Evolutionary conservation across 1,140 invertebrate genomes (phyloP).

Genomic region (Lordiphosa mommai): DNA sequence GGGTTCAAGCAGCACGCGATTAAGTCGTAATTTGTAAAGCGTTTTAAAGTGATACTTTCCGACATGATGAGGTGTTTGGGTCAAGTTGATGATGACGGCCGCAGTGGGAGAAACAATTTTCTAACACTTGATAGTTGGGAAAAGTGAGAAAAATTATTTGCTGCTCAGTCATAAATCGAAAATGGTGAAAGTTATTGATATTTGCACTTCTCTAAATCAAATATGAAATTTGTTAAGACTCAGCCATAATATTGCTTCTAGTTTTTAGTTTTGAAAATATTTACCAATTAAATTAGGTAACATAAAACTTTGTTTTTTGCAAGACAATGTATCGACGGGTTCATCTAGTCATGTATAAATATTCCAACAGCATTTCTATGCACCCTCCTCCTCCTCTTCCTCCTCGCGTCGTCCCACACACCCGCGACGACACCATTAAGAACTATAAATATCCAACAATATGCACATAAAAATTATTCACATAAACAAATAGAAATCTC

Average conservation of each 20-base stretch:
- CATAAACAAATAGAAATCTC: constrained; percentile 69
- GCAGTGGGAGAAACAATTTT: constrained; percentile 30
- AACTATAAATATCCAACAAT: constrained; percentile 63
- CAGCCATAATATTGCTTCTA: too few relatives aligned
- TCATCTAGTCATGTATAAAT: not conserved
- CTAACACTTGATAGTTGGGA: constrained; percentile 9
- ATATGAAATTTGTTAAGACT: too few relatives aligned
- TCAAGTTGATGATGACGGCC: constrained; percentile 49
- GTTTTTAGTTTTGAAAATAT: too few relatives aligned
- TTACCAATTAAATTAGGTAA: too few relatives aligned
- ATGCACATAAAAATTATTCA: constrained; percentile 57
- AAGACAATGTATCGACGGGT: too few relatives aligned
- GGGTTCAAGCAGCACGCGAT: constrained; percentile 64
- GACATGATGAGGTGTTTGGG: constrained; percentile 60
- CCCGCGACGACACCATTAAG: constrained; percentile 22
- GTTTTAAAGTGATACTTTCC: constrained; percentile 46
- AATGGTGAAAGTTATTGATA: constrained; percentile 16
- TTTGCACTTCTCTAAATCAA: not conserved
- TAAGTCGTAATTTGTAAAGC: constrained; percentile 70
- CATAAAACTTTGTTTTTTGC: too few relatives aligned
- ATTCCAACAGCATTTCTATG: not conserved
- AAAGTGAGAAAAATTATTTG: too few relatives aligned
- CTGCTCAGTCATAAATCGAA: not conserved
- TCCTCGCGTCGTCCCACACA: not conserved
- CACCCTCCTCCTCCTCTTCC: not conserved